Conservation (phyloP, 2,113 vertebrate genomes). For the Ictalurus furcatus region DNA sequence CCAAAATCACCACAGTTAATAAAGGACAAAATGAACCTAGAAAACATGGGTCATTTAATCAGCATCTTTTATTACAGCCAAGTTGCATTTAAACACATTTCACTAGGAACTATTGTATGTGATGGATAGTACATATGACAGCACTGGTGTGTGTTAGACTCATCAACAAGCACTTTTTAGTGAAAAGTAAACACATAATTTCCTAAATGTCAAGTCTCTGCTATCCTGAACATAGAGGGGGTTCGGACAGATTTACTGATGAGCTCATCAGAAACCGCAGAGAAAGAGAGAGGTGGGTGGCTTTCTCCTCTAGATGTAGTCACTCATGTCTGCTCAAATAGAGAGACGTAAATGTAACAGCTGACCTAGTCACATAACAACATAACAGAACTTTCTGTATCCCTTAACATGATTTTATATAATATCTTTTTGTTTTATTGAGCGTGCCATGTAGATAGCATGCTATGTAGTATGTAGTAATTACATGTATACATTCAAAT, state of each 20-base stretch:
- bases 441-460: background rate
- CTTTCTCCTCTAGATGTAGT: constrained; percentile 48
- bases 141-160: background rate
- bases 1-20: background rate
- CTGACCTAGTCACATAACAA: constrained; percentile 44
- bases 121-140: constrained; percentile 12
- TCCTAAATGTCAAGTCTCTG: constrained; percentile 24
- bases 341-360: constrained; percentile 37
- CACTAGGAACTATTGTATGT: background rate
- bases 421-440: background rate
- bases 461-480: background rate
- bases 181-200: constrained; percentile 31
- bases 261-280: constrained; percentile 49
- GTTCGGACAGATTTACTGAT: constrained; percentile 36
- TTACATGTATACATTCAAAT: background rate
- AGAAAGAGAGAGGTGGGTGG: constrained; percentile 34
- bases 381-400: constrained; percentile 29
- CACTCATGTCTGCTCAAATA: constrained; percentile 38
- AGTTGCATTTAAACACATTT: constrained; percentile 19
- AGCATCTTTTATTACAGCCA: background rate
- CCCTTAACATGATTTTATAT: constrained; percentile 24
- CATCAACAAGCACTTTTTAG: background rate
- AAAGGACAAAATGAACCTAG: background rate
- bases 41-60: background rate
- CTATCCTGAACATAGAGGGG: constrained; percentile 17